Base-by-base conservation (phyloP, 1,140 invertebrate genomes). In the Diabrotica virgifera region DNA sequence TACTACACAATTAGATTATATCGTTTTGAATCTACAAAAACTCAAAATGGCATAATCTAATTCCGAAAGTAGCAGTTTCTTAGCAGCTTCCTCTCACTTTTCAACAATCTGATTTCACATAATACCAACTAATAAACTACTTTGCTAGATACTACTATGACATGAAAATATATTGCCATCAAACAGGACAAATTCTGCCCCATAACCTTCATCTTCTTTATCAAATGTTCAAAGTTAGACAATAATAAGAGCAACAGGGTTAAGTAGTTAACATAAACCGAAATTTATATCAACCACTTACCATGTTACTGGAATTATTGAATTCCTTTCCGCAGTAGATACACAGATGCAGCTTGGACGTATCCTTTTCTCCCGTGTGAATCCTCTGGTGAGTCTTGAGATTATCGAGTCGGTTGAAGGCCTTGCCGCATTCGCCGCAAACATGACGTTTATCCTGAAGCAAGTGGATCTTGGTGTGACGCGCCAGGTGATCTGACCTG, bases 241-340 rank as follows among this genome's bases (percentile, higher is more conserved):
- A 60, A 60, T 60, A 60, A 60, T 51, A 60, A n/a, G 59, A 60
- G 59, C 59, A 60, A 60, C 59, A 60, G 9, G 46, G 59, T 24
- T 60, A 60, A 60, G 59, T 60, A 60, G 46, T 60, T 60, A 60
- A 60, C 40, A 60, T 60, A 60, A 60, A 56, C 38, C 61, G 52
- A 35, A 54, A 62, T 62, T 62, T 62, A 54, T 62, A 56, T 64
- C 56, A 51, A 58, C 55, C 36, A 71, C 73, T 76, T 58, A 77
- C 74, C 71, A 81, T 80, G 74, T 80, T 73, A 68, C 76, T 68
- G 10, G 71, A 71, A 71, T 81, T 77, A 75, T 74, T 78, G 66
- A 78, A 81, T 61, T 78, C 68, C 65, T 80, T 81, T 6, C 82
- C 82, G 69, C 83, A 84, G 68, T 78, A 77, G 62, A 81, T 78